These are phyloP conservation scores for Elephas maximus DNA, from an alignment of 2,113 vertebrate species.

Conservation along the genomic window DNA sequence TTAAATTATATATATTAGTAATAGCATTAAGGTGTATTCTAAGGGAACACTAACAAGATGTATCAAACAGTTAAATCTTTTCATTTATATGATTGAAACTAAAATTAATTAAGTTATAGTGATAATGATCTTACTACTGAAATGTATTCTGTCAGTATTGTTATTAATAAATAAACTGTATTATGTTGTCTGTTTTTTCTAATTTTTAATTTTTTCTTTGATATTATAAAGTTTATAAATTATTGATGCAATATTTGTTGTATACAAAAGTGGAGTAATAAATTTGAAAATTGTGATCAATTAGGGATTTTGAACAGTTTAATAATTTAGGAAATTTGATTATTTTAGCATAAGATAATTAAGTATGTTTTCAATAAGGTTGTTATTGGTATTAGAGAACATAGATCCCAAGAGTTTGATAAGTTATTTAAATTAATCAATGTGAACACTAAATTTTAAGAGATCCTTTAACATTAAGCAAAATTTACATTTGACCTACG, in stretches of 20 bases:
- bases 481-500: neutral
- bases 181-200: neutral
- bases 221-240: neutral
- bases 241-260: neutral
- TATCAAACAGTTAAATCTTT: neutral
- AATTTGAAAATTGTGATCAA: neutral
- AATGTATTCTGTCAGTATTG: neutral
- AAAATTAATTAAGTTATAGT: neutral
- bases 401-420: neutral
- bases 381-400: neutral
- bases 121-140: neutral
- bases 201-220: neutral
- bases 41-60: neutral
- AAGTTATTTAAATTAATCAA: neutral
- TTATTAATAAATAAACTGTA: neutral
- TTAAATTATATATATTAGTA: constrained; percentile 39
- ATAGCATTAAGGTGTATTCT: neutral
- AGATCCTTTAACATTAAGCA: too few species aligned
- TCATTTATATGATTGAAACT: neutral
- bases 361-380: neutral
- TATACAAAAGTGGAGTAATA: neutral
- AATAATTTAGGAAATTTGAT: neutral
- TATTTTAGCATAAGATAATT: neutral
- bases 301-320: neutral
- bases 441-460: neutral